Conservation (phyloP, 2,113 vertebrate genomes). For the Engraulis encrasicolus region DNA sequence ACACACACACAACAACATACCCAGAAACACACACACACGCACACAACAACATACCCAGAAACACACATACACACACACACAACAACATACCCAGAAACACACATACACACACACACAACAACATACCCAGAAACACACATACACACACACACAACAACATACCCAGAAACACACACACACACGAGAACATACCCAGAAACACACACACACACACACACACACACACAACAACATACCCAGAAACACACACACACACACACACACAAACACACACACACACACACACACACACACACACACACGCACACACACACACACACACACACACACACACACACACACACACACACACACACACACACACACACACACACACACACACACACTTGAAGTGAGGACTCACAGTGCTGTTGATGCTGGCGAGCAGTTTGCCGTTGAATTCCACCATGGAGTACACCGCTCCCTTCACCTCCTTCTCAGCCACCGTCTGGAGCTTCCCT, state of each 20-base stretch:
- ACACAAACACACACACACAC: not conserved
- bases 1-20: no score
- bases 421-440: slow-evolving; percentile 96
- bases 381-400: slow-evolving; percentile 39
- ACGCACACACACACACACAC: not conserved
- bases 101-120: no score
- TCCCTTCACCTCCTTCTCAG: slow-evolving; percentile 98
- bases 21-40: not conserved
- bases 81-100: no score
- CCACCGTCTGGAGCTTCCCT: slow-evolving; percentile 97
- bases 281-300: not conserved
- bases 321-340: not conserved
- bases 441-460: slow-evolving; percentile 99
- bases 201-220: not conserved
- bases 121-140: no score
- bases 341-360: no score
- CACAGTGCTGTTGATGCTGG: slow-evolving; percentile 99
- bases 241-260: not conserved
- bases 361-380: not conserved
- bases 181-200: no score
- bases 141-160: no score
- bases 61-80: not conserved
- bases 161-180: no score
- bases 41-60: no score
- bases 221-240: no score